These are phyloP conservation scores for Drosophila falleni DNA, from an alignment of 2,888 invertebrate species.

Conservation along the genomic window DNA sequence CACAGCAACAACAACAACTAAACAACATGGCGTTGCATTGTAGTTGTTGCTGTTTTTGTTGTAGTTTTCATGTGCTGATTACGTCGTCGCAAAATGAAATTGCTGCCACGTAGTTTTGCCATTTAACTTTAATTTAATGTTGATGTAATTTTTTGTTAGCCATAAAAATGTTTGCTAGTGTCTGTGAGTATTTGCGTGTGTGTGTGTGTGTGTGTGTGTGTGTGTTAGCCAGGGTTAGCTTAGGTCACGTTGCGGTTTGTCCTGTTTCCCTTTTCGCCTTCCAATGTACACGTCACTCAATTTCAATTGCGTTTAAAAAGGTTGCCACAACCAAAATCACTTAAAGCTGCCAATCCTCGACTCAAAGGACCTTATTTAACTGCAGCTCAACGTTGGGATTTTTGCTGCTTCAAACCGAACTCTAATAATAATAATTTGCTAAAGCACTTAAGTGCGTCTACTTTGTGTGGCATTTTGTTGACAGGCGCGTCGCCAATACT, in stretches of 20 bases:
- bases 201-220: constrained; percentile 30
- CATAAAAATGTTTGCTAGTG: constrained; percentile 61
- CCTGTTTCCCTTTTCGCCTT: background rate
- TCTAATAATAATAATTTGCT: constrained; percentile 79
- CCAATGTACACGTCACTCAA: constrained; percentile 48
- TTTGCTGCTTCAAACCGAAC: constrained; percentile 20
- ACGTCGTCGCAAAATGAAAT: constrained; percentile 69
- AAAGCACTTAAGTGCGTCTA: constrained; percentile 79
- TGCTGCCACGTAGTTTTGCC: constrained; percentile 81
- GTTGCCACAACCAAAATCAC: constrained; percentile 68
- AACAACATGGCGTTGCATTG: constrained; percentile 37
- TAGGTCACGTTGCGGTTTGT: constrained; percentile 73
- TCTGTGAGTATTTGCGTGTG: constrained; percentile 3
- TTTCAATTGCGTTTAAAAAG: constrained; percentile 72
- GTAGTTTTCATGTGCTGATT: constrained; percentile 63
- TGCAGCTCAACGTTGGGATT: constrained; percentile 10
- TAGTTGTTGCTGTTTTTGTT: constrained; percentile 11
- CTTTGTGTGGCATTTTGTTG: constrained; percentile 66
- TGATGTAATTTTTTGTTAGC: constrained; percentile 75
- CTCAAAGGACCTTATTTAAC: constrained; percentile 6
- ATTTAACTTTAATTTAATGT: constrained; percentile 82
- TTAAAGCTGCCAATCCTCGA: constrained; percentile 71
- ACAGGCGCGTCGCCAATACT: constrained; percentile 42
- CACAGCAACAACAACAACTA: constrained; percentile 20
- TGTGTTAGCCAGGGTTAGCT: constrained; percentile 30